These are phyloP conservation scores for Yponomeuta sedellus DNA, from an alignment of 2,888 invertebrate species.

Conservation along the genomic window DNA sequence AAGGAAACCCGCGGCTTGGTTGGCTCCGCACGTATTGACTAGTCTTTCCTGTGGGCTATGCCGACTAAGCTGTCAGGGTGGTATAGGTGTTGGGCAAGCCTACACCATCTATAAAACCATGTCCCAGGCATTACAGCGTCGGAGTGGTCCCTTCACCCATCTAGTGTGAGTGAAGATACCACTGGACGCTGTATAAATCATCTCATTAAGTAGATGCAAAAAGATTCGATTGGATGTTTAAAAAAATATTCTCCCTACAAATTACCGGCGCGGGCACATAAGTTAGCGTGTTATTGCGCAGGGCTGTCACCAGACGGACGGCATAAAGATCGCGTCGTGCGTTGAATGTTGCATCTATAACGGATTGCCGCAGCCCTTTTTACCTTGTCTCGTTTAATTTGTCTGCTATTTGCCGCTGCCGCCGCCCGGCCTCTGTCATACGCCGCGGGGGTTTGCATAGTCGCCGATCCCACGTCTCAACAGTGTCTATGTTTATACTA, in stretches of 20 bases:
- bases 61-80: no score
- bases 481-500: no score
- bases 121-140: no score
- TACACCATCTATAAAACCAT: no score
- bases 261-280: background rate
- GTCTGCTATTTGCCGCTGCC: slow-evolving; percentile 59
- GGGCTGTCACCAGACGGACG: slow-evolving; percentile 27
- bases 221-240: background rate
- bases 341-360: slow-evolving; percentile 42
- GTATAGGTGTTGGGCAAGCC: no score
- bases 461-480: background rate
- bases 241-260: slow-evolving; percentile 5
- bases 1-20: no score
- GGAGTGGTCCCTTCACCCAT: no score
- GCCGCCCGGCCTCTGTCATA: slow-evolving; percentile 38
- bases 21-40: no score
- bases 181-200: no score
- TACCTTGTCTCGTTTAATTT: slow-evolving; percentile 47
- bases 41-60: no score
- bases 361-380: slow-evolving; percentile 29
- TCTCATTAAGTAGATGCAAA: no score
- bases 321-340: slow-evolving; percentile 44
- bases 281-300: slow-evolving; percentile 12
- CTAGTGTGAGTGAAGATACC: no score
- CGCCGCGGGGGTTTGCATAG: slow-evolving; percentile 18